Evolutionary conservation across 2,888 invertebrate species (phyloP), one percentile per base, ranked within the genome.

Genomic region (Melanophora roralis): DNA sequence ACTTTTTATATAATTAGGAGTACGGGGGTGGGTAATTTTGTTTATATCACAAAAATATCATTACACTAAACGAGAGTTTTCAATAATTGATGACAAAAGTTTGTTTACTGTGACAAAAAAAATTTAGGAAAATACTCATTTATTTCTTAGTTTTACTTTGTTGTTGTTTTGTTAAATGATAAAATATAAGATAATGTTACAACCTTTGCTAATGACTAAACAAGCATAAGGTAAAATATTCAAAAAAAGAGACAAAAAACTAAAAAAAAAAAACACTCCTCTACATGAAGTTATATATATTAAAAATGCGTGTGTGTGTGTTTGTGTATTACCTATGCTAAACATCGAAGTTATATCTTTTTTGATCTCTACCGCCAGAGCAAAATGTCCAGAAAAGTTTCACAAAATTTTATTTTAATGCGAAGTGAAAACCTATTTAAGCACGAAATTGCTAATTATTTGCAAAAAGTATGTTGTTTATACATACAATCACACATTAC

Each of bases 1-100:
- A 27, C 12, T 40, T 19, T 19, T 21, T 45, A 8, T 2, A 12
- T 16, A 14, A 23, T 40, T 14, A 2, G 9, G 6, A 27, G 16
- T 14, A 51, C 23, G 38, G 4, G 23, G 64, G 21, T 57, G 36
- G 8, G 32, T 49, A 57, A 11, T 36, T 47, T 32, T 59, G 21
- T 21, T 21, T 47, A 38, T 55, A 43, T 38, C 53, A 60, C 27
- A 62, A 49, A 34, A 43, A 40, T 23, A 69, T 11, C 38, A 51
- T 68, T 62, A n/a, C 49, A 43, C 72, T 72, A 69, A 75, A 77
- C 74, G 78, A 72, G 64, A 78, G 68, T 80, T 79, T 71, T 75
- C 47, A 71, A 76, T 78, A 82, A 81, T 82, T 81, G 81, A 82
- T 82, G 81, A 67, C 74, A 73, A 81, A 82, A 82, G 59, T 82